Evolutionary conservation across 2,113 vertebrate species (phyloP).

Genomic region (Platanista minor): DNA sequence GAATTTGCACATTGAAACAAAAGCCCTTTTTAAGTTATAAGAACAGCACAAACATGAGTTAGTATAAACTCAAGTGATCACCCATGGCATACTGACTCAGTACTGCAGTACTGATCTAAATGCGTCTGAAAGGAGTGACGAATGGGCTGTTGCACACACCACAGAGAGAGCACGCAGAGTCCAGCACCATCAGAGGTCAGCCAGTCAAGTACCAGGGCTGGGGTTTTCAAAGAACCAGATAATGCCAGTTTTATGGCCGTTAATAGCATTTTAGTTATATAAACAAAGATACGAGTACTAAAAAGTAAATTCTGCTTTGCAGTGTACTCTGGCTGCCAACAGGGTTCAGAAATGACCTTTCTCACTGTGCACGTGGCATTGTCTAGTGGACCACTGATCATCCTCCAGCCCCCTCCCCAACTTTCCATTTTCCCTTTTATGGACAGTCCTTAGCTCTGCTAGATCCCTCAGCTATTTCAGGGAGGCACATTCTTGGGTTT

Average conservation of each 20-base stretch:
- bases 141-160: neutral
- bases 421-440: constrained; percentile 27
- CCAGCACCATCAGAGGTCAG: neutral
- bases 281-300: constrained; percentile 67
- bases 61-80: neutral
- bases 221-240: constrained; percentile 57
- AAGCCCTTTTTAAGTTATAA: neutral
- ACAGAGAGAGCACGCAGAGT: neutral
- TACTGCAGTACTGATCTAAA: neutral
- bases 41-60: neutral
- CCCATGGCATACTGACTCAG: neutral
- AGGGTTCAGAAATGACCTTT: constrained; percentile 44
- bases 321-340: constrained; percentile 46
- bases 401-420: neutral
- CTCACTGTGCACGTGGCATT: neutral
- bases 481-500: neutral
- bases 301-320: constrained; percentile 33
- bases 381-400: neutral
- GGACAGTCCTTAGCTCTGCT: constrained; percentile 10
- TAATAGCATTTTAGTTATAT: constrained; percentile 65
- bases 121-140: neutral
- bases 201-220: constrained; percentile 42
- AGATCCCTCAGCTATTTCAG: neutral
- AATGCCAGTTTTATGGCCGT: constrained; percentile 63
- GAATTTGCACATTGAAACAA: neutral